A percentile compares a stretch with the other conserved stretches of the same genome.
phyloP scores from a whole-genome alignment of 1,140 invertebrate genomes.

The Bombus balteatus region DNA sequence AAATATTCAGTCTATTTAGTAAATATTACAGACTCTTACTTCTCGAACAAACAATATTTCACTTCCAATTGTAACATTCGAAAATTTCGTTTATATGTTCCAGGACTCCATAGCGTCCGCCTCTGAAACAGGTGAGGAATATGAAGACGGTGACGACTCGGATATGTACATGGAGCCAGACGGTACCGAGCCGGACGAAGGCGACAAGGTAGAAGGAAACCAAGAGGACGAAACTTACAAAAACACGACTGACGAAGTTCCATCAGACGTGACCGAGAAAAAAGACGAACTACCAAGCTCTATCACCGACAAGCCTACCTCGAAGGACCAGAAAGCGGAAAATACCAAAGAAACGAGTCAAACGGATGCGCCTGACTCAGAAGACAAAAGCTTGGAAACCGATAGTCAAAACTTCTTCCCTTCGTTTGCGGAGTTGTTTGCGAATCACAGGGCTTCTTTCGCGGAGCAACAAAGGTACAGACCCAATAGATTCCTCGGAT shows the following conservation, averaged over 20 bases:
- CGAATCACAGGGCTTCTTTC: constrained; percentile 77
- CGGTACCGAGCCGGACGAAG: constrained; percentile 55
- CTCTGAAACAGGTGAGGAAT: constrained; percentile 74
- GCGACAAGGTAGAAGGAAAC: not conserved
- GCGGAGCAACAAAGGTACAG: constrained; percentile 78
- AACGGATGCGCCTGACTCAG: constrained; percentile 33
- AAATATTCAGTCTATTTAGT: no score
- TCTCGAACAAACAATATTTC: no score
- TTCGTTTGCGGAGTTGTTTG: constrained; percentile 82
- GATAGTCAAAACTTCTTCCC: constrained; percentile 83
- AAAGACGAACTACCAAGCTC: not conserved
- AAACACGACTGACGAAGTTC: constrained; percentile 3
- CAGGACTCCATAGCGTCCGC: constrained; percentile 79
- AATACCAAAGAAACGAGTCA: constrained; percentile 49
- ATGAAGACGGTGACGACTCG: constrained; percentile 78
- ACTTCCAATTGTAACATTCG: not conserved
- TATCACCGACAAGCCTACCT: not conserved
- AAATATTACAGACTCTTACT: no score
- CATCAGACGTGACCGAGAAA: not conserved
- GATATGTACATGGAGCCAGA: constrained; percentile 82
- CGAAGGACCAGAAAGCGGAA: constrained; percentile 54
- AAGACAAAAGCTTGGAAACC: constrained; percentile 77
- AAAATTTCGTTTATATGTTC: constrained; percentile 42
- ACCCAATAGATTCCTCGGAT: constrained; percentile 79
- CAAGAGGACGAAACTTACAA: not conserved